A percentile compares a stretch with the other conserved stretches of the same genome.
Conservation (phyloP, 1,140 invertebrate genomes). For the Trichonephila inaurata region DNA sequence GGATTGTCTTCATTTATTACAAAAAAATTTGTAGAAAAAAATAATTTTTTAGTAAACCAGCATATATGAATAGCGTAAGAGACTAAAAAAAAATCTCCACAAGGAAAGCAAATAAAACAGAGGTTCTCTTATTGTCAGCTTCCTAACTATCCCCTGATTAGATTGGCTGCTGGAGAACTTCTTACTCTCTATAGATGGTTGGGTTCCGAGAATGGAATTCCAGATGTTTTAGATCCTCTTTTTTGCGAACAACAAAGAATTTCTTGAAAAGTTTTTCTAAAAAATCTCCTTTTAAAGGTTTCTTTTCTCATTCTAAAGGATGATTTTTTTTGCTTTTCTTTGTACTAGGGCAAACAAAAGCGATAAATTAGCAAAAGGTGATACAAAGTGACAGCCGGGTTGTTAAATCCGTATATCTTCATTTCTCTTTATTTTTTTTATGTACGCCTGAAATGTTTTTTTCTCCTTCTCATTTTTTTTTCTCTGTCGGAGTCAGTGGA, state of each 20-base stretch:
- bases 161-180: constrained; percentile 10
- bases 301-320: not conserved
- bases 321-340: not conserved
- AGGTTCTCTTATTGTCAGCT: constrained; percentile 14
- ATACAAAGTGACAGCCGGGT: constrained; percentile 14
- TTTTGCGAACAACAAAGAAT: constrained; percentile 18
- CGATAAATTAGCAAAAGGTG: constrained; percentile 27
- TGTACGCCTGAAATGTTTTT: not conserved
- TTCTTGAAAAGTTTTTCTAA: not conserved
- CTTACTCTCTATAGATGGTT: constrained; percentile 4
- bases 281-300: not conserved
- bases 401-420: constrained; percentile 5
- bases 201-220: constrained; percentile 28
- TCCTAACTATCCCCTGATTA: constrained; percentile 30
- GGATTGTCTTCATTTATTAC: not conserved
- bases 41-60: not conserved
- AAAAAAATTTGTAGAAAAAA: not conserved
- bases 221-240: constrained; percentile 35
- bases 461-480: not conserved
- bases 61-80: not conserved
- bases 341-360: not conserved
- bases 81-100: not conserved
- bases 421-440: not conserved
- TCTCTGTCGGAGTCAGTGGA: not conserved
- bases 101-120: not conserved